Evolutionary conservation across 2,797 vertebrate species (phyloP).

Genomic region (Amniataba percoides): DNA sequence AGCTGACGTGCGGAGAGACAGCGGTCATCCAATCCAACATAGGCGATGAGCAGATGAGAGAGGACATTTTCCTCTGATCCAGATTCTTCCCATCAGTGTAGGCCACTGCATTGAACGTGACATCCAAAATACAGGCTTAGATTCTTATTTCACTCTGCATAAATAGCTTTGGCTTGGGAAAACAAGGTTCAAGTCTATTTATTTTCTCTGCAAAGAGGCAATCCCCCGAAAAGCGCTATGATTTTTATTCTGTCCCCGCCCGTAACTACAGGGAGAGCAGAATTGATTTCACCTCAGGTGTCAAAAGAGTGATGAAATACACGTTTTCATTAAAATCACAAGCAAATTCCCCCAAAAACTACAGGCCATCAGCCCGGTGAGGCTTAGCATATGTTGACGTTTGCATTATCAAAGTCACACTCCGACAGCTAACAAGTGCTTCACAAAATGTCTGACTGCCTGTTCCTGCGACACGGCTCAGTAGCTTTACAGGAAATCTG

Average conservation of each 20-base stretch:
- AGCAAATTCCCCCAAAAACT: constrained; percentile 47
- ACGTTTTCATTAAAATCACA: constrained; percentile 59
- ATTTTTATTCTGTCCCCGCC: constrained; percentile 36
- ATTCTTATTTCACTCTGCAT: constrained; percentile 42
- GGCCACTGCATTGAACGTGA: background rate
- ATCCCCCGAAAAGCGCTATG: background rate
- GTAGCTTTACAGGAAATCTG: constrained; percentile 68
- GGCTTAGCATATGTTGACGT: constrained; percentile 63
- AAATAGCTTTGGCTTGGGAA: constrained; percentile 29
- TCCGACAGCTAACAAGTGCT: constrained; percentile 41
- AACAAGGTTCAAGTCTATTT: constrained; percentile 39
- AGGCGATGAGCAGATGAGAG: constrained; percentile 26
- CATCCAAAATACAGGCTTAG: constrained; percentile 29
- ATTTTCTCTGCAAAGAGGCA: constrained; percentile 30
- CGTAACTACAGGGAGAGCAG: constrained; percentile 17
- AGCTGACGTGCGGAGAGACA: constrained; percentile 26
- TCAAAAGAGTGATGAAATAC: constrained; percentile 51
- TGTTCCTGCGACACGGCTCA: constrained; percentile 59
- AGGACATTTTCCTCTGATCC: constrained; percentile 32
- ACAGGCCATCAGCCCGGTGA: constrained; percentile 47
- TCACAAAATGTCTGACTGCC: constrained; percentile 67
- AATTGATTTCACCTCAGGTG: constrained; percentile 54
- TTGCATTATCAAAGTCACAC: constrained; percentile 71
- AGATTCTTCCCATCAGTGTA: constrained; percentile 12
- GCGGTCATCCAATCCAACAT: constrained; percentile 27